Evolutionary conservation across 1,140 invertebrate genomes (phyloP).

Genomic region (Hermatobates lingyangjiaoensis): DNA sequence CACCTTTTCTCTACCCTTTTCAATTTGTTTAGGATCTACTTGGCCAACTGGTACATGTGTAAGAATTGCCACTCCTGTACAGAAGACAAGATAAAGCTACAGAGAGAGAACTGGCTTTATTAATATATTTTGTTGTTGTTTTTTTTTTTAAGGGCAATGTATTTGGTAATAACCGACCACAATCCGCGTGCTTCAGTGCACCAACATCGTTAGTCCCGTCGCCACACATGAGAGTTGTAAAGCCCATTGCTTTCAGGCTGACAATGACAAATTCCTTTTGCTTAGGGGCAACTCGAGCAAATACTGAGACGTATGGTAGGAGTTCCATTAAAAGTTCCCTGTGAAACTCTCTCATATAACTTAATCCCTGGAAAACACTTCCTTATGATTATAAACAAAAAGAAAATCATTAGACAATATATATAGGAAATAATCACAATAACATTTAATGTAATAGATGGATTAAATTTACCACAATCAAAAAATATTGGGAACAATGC

Average conservation of each 20-base stretch:
- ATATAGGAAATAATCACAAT: no score
- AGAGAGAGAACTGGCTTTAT: no score
- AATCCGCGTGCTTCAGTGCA: constrained; percentile 96
- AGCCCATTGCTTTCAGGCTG: constrained; percentile 71
- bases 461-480: no score
- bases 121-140: no score
- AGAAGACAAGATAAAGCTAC: no score
- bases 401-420: no score
- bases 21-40: constrained; percentile 22
- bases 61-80: constrained; percentile 65
- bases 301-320: constrained; percentile 72
- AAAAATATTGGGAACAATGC: no score
- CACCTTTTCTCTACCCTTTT: constrained; percentile 21
- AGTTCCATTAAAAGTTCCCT: constrained; percentile 44
- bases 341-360: constrained; percentile 45
- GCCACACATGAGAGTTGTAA: constrained; percentile 94
- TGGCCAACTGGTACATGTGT: constrained; percentile 59
- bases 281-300: constrained; percentile 86
- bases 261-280: constrained; percentile 93
- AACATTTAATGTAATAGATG: no score
- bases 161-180: no score
- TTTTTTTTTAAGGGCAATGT: no score
- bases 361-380: constrained; percentile 43
- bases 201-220: constrained; percentile 99
- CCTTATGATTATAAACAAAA: no score